Percentiles rank a stretch among this genome's conserved stretches.
These are phyloP conservation scores for Redunca redunca DNA, from an alignment of 2,113 vertebrate genomes.

Conservation along the genomic window DNA sequence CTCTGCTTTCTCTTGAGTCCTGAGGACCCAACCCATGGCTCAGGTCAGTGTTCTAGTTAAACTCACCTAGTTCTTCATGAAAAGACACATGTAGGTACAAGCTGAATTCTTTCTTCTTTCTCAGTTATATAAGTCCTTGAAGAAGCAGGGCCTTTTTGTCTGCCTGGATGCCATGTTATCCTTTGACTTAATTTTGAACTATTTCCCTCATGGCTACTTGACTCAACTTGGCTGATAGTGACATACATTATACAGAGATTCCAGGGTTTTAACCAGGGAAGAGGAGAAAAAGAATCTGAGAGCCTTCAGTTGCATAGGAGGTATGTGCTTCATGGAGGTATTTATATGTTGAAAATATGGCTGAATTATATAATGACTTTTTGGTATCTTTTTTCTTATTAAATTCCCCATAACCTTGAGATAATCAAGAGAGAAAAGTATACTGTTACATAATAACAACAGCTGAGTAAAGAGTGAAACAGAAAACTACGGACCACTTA, in stretches of 20 bases:
- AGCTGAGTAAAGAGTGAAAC: not conserved
- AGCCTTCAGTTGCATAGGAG: not conserved
- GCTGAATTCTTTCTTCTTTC: not conserved
- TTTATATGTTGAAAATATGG: not conserved
- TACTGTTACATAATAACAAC: not conserved
- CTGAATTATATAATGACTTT: not conserved
- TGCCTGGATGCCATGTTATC: not conserved
- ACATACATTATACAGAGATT: not conserved
- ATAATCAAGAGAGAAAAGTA: not conserved
- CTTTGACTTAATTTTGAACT: conserved; percentile 24
- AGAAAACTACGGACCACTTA: conserved; percentile 50
- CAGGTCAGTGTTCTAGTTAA: not conserved
- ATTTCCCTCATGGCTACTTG: not conserved
- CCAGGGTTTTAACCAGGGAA: not conserved
- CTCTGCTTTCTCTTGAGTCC: not conserved
- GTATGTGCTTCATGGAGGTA: not conserved
- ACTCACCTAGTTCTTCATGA: not conserved
- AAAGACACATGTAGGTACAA: not conserved
- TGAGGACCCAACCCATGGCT: not conserved
- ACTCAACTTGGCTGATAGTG: not conserved
- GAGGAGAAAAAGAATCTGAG: not conserved
- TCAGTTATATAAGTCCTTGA: not conserved
- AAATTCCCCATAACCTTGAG: conserved; percentile 10
- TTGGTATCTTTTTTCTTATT: not conserved
- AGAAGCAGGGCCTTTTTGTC: not conserved